Percentiles rank a stretch among this genome's conserved stretches.
phyloP scores from a whole-genome alignment of 2,888 invertebrate species.

The Noctua janthe region DNA sequence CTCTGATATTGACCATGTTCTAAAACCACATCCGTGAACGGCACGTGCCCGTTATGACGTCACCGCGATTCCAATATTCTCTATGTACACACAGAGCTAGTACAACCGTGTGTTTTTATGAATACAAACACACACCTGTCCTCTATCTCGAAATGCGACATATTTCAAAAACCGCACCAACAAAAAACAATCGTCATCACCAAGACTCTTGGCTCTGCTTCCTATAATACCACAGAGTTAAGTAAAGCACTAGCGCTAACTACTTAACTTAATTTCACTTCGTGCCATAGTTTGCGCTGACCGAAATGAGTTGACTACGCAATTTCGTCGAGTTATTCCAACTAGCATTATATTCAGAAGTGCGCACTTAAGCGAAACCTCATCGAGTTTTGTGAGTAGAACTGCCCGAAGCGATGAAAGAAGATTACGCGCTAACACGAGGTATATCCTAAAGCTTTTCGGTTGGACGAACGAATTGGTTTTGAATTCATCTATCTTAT shows the following conservation, averaged over 20 bases:
- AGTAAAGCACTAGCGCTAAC: conserved; percentile 30
- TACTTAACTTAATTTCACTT: conserved; percentile 45
- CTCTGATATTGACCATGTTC: conserved; percentile 45
- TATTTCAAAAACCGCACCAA: conserved; percentile 32
- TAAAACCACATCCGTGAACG: conserved; percentile 46
- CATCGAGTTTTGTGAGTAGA: conserved; percentile 64
- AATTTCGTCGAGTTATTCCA: conserved; percentile 41
- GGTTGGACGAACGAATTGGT: conserved; percentile 73
- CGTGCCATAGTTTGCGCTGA: conserved; percentile 34
- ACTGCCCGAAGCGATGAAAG: conserved; percentile 64
- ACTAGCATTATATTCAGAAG: conserved; percentile 37
- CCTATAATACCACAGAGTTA: conserved; percentile 30
- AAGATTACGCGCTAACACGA: conserved; percentile 73
- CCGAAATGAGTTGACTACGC: conserved; percentile 41
- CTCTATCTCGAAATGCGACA: conserved; percentile 30
- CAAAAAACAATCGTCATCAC: conserved; percentile 4
- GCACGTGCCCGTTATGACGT: conserved; percentile 48
- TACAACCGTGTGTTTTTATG: conserved; percentile 53
- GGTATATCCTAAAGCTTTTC: conserved; percentile 72
- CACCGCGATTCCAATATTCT: conserved; percentile 50
- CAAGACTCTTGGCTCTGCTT: background rate
- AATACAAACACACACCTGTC: conserved; percentile 56
- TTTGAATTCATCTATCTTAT: conserved; percentile 72
- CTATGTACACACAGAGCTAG: conserved; percentile 43
- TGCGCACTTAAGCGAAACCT: conserved; percentile 40